Evolutionary conservation across 92 coral and sea anemone species (phyloP).

Genomic region (Micromussa lordhowensis): DNA sequence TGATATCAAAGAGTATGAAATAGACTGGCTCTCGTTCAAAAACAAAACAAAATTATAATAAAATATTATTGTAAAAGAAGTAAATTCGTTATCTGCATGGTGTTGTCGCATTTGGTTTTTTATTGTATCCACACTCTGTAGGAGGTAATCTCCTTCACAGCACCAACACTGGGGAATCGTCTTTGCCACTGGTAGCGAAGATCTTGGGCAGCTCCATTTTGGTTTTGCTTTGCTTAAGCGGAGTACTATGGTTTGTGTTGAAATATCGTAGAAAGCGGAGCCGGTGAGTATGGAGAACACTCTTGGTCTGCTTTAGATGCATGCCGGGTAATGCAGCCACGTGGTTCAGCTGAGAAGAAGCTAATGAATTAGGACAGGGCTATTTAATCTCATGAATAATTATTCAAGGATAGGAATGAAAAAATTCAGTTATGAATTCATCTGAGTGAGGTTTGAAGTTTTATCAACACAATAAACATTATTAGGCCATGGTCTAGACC

Average conservation of each 20-base stretch:
- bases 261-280: background rate
- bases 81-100: too few species aligned
- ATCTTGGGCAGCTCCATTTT: background rate
- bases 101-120: background rate
- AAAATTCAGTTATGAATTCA: too few species aligned
- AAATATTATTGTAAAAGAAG: too few species aligned
- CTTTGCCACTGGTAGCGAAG: background rate
- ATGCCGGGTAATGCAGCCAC: background rate
- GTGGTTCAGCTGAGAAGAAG: background rate
- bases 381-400: too few species aligned
- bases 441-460: too few species aligned
- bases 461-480: too few species aligned
- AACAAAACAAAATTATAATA: too few species aligned
- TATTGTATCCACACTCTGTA: background rate
- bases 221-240: background rate
- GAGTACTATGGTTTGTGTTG: slow-evolving; percentile 1
- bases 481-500: too few species aligned
- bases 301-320: background rate
- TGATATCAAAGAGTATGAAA: too few species aligned
- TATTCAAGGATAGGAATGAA: too few species aligned
- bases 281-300: background rate
- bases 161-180: background rate
- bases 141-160: background rate
- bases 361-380: too few species aligned
- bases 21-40: too few species aligned